Conservation (phyloP, 2,797 vertebrate genomes). For the Notolabrus celidotus region DNA sequence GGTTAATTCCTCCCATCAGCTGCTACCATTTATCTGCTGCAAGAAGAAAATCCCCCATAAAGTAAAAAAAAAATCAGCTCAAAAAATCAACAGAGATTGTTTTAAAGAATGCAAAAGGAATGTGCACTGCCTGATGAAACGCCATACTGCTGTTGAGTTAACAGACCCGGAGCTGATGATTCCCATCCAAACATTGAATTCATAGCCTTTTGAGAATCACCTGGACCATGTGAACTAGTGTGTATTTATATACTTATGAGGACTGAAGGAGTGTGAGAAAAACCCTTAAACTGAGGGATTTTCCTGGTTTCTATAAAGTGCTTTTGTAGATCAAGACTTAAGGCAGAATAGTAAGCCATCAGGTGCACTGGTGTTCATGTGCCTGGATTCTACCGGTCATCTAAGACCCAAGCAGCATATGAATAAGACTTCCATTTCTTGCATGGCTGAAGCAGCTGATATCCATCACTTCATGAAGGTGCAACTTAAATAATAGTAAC, state of each 20-base stretch:
- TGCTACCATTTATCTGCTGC: constrained; percentile 46
- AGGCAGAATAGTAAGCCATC: too few species aligned
- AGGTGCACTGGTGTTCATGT: too few species aligned
- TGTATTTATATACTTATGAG: constrained; percentile 66
- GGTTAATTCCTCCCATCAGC: constrained; percentile 63
- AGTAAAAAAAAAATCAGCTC: not conserved
- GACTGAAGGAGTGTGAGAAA: constrained; percentile 24
- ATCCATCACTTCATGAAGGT: too few species aligned
- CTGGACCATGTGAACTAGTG: constrained; percentile 22
- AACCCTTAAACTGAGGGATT: too few species aligned
- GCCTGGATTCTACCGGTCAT: too few species aligned
- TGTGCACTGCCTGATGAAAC: constrained; percentile 75
- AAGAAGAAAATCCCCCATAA: constrained; percentile 35
- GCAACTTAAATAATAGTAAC: too few species aligned
- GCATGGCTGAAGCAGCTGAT: not conserved
- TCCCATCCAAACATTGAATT: constrained; percentile 65
- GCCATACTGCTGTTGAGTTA: constrained; percentile 46
- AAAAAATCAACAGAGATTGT: constrained; percentile 21
- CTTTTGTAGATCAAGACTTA: too few species aligned
- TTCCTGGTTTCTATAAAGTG: too few species aligned
- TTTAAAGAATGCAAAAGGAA: constrained; percentile 74
- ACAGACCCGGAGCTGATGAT: constrained; percentile 37
- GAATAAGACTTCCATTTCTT: too few species aligned
- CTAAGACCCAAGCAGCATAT: not conserved
- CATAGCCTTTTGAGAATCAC: constrained; percentile 40